Base-by-base conservation (phyloP, 1,140 invertebrate species). In the Papilio xuthus region DNA sequence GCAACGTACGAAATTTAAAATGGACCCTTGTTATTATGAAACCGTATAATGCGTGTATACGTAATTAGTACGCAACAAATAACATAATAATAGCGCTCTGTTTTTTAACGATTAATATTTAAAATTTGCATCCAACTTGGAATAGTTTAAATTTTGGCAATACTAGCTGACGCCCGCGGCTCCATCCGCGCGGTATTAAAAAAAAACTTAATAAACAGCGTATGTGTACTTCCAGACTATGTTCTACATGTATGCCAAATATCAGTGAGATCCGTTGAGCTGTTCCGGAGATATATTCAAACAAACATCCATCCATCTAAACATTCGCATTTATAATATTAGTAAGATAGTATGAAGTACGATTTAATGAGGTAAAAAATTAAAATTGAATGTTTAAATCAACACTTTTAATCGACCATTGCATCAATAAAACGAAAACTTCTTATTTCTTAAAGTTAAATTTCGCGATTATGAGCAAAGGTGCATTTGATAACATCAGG, bases 401-500 rank as follows among this genome's bases (percentile, higher is more conserved):
- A 63, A 63, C 12, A 26, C 9, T 12, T 63, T 28, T 26, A 28
- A 26, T 63, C 56, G 23, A 26, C 23, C 23, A 26, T 63, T 63
- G 23, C 23, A 63, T 63, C 23, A 63, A 63, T 63, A 28, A 63
- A 12, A 28, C 53, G 23, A 63, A 63, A 63, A 63, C 23, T 2
- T 63, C 18, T 63, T 28, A 63, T 10, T 2, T 63, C 18, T 63
- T 28, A 28, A 56, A 20, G 18, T 56, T 56, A 56, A 4, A 56
- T 56, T 20, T 56, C 6, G 60, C 60, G 60, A 63, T 28, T 63
- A 2, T 23, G 20, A 60, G 60, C 13, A 13, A 63, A 63, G 60
- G 60, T 63, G 60, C 60, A 28, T 63, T 63, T 63, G 60, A 28
- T 63, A 63, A 63, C 12, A 63, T 63, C 60, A 63, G 60, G 60